Conservation (phyloP, 2,113 vertebrate species). For the Varanus komodoensis region DNA sequence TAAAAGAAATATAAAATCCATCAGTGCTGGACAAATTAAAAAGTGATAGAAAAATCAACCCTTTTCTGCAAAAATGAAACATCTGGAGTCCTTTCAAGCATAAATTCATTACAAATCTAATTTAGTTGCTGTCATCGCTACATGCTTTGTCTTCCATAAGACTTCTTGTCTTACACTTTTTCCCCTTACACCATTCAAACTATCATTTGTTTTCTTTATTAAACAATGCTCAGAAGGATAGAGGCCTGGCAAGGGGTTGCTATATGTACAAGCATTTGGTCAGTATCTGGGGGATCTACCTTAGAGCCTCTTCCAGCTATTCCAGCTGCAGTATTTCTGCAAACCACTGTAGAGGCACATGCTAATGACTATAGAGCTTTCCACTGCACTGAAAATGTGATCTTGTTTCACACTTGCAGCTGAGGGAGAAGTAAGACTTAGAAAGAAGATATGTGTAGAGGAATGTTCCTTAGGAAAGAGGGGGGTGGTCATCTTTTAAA, state of each 20-base stretch:
- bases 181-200: conserved; percentile 13
- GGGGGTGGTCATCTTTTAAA: too few relatives aligned
- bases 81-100: conserved; percentile 48
- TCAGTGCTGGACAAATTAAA: conserved; percentile 30
- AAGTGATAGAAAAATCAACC: conserved; percentile 44
- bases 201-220: conserved; percentile 2
- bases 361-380: too few relatives aligned
- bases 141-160: conserved; percentile 47
- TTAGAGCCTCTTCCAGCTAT: too few relatives aligned
- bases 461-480: too few relatives aligned
- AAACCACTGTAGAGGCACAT: too few relatives aligned
- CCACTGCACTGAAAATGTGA: too few relatives aligned
- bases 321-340: too few relatives aligned
- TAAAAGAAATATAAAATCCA: conserved; percentile 22
- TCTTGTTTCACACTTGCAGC: too few relatives aligned
- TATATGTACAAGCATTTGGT: background rate
- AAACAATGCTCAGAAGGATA: background rate
- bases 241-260: background rate
- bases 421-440: too few relatives aligned
- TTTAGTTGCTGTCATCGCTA: conserved; percentile 45
- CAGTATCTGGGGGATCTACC: background rate
- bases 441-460: too few relatives aligned
- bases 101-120: conserved; percentile 56
- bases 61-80: conserved; percentile 38
- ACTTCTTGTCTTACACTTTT: conserved; percentile 30